A percentile compares a stretch with the other conserved stretches of the same genome.
Evolutionary conservation across 2,113 vertebrate species (phyloP).

Genomic region (Tachuris rubrigastra): DNA sequence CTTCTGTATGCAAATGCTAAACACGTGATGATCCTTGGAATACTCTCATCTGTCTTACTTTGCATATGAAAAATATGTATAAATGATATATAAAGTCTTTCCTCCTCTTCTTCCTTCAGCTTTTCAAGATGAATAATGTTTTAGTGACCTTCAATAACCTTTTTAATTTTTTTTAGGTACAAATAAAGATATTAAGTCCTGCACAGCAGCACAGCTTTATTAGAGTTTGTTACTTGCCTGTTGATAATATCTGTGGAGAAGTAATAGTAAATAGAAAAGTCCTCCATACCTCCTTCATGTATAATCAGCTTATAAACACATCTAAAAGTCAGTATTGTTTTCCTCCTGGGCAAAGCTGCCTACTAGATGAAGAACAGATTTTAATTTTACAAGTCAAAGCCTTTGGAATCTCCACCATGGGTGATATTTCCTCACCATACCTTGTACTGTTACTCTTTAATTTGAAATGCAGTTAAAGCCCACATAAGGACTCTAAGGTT

Average conservation of each 20-base stretch:
- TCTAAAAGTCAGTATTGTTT: background rate
- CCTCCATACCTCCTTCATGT: background rate
- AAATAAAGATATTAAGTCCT: background rate
- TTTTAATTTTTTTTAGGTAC: background rate
- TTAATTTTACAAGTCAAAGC: background rate
- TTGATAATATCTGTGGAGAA: background rate
- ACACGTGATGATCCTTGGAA: background rate
- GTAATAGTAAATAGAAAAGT: background rate
- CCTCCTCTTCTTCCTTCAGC: background rate
- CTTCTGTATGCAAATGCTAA: background rate
- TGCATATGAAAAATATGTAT: background rate
- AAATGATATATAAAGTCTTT: background rate
- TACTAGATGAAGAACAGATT: background rate
- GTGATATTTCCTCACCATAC: background rate
- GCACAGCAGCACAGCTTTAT: background rate
- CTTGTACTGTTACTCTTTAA: background rate
- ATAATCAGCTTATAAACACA: background rate
- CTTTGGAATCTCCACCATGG: background rate
- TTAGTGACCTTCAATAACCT: background rate
- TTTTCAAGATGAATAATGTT: background rate
- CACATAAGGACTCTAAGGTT: background rate
- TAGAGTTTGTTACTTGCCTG: background rate
- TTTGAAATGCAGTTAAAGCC: background rate
- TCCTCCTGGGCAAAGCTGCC: background rate
- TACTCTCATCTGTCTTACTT: background rate